These are phyloP conservation scores for Mus spicilegus DNA, from an alignment of 2,113 vertebrate genomes.

Conservation along the genomic window DNA sequence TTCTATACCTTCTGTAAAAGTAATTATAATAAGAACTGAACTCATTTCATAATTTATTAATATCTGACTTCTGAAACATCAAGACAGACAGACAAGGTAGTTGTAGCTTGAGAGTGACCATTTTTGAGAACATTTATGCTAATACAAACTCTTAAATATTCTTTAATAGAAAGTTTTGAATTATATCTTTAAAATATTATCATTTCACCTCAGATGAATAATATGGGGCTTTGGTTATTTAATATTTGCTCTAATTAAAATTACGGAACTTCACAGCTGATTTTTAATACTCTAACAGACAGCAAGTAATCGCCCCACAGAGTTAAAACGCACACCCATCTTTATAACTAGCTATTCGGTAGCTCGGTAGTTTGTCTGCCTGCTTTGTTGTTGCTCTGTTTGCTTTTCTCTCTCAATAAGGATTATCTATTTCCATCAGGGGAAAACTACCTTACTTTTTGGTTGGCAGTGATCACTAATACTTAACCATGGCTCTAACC, in stretches of 20 bases:
- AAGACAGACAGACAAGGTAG: not conserved
- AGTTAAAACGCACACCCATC: not conserved
- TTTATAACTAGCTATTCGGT: not conserved
- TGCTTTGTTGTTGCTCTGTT: not conserved
- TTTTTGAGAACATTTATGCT: not conserved
- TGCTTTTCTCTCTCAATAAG: not conserved
- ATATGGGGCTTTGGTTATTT: not conserved
- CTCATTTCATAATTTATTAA: not conserved
- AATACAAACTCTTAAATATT: not conserved
- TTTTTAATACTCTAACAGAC: not conserved
- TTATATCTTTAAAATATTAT: not conserved
- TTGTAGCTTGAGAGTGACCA: conserved; percentile 15
- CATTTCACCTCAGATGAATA: not conserved
- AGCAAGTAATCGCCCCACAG: not conserved
- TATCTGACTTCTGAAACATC: not conserved
- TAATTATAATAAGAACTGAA: not conserved
- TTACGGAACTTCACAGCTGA: not conserved
- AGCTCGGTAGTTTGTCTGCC: not conserved
- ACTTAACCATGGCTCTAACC: not conserved
- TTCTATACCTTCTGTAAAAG: not conserved
- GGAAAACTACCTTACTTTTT: not conserved
- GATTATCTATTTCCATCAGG: not conserved
- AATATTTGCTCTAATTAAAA: not conserved
- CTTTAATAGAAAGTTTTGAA: not conserved
- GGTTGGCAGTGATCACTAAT: not conserved